A percentile compares a stretch with the other conserved stretches of the same genome.
These are phyloP conservation scores for Bombyx mandarina DNA, from an alignment of 1,140 invertebrate species.

Conservation along the genomic window DNA sequence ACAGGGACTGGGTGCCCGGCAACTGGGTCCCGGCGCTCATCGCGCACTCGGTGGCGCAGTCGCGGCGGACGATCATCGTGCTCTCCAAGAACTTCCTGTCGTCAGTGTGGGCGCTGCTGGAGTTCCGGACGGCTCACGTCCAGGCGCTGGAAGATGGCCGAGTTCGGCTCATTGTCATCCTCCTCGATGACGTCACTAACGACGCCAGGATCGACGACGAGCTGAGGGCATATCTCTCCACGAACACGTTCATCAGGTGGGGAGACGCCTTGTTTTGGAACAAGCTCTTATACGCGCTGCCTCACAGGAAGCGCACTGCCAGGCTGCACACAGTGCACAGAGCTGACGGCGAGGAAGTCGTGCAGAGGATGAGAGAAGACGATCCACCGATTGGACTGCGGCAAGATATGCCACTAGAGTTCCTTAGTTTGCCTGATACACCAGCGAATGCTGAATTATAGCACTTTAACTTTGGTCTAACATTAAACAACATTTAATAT, in stretches of 20 bases:
- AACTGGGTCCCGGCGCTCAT: conserved; percentile 87
- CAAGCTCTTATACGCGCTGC: not conserved
- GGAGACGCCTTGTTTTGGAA: not conserved
- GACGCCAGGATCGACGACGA: not conserved
- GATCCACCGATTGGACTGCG: too few relatives aligned
- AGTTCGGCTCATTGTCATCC: conserved; percentile 31
- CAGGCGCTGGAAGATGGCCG: conserved; percentile 81
- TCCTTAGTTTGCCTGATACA: too few relatives aligned
- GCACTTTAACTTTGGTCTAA: too few relatives aligned
- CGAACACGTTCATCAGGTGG: not conserved
- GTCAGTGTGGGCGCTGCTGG: conserved; percentile 88
- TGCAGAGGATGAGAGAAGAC: too few relatives aligned
- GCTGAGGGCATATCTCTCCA: not conserved
- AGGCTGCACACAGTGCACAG: too few relatives aligned
- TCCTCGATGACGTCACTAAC: not conserved
- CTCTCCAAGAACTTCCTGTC: conserved; percentile 86
- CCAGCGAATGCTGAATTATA: too few relatives aligned
- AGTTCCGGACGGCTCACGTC: conserved; percentile 86
- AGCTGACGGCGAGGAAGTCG: too few relatives aligned
- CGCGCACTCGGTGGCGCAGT: conserved; percentile 79
- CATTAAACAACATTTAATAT: too few relatives aligned
- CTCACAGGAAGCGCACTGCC: not conserved
- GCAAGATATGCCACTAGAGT: too few relatives aligned
- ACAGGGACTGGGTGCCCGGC: conserved; percentile 84
- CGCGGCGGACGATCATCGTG: conserved; percentile 86